Conservation (phyloP, 2,888 invertebrate genomes). For the Aporophyla lueneburgensis region DNA sequence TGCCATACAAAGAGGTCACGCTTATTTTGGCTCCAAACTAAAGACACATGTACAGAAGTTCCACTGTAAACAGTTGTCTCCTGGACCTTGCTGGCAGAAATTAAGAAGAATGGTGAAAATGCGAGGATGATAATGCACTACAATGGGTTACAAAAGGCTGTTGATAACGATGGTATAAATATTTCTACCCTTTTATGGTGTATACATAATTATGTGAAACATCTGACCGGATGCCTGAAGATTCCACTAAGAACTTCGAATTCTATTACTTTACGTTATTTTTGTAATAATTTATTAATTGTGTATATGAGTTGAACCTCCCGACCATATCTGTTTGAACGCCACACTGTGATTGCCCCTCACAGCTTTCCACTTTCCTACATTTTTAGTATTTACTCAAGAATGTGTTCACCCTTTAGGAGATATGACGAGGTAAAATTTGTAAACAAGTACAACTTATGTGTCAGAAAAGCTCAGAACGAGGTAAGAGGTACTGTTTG, state of each 20-base stretch:
- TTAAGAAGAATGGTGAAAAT: background rate
- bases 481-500: background rate
- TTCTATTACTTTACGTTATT: background rate
- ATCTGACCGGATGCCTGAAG: background rate
- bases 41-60: constrained; percentile 9
- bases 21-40: background rate
- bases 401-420: constrained; percentile 41
- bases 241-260: background rate
- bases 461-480: background rate
- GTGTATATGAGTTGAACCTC: constrained; percentile 10
- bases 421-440: constrained; percentile 11
- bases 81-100: background rate
- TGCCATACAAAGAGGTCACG: constrained; percentile 38
- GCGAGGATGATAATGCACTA: background rate
- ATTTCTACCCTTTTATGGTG: background rate
- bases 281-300: background rate
- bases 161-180: background rate
- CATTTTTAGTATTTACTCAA: constrained; percentile 51
- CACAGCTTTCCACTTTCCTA: constrained; percentile 55
- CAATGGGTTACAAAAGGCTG: background rate
- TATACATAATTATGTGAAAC: background rate
- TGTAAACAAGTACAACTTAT: constrained; percentile 7
- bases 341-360: constrained; percentile 10
- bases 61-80: background rate
- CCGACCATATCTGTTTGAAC: background rate